Evolutionary conservation across 2,797 vertebrate genomes (phyloP).

Genomic region (Myotis myotis): DNA sequence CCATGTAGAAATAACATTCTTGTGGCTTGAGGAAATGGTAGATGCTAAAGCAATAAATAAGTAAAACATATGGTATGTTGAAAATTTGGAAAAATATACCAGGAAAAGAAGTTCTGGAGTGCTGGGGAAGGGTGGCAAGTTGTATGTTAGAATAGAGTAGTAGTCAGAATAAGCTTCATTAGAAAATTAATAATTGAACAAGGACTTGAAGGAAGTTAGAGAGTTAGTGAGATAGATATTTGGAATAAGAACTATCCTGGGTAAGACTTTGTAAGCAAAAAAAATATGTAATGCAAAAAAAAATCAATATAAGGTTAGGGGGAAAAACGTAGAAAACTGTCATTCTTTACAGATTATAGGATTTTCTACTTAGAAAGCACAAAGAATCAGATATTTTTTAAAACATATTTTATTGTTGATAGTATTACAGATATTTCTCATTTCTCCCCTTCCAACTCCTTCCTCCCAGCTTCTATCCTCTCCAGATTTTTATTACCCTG

Average conservation of each 20-base stretch:
- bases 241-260: neutral
- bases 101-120: neutral
- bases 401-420: too few species aligned
- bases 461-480: too few species aligned
- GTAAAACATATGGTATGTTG: neutral
- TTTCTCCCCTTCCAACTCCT: too few species aligned
- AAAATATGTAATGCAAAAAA: neutral
- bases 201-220: neutral
- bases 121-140: neutral
- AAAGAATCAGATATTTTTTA: neutral
- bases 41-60: neutral
- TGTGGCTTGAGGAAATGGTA: neutral
- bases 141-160: neutral
- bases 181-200: neutral
- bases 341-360: neutral
- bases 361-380: constrained; percentile 14
- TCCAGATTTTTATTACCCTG: too few species aligned
- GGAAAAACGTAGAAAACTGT: neutral
- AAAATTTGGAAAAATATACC: neutral
- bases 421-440: too few species aligned
- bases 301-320: neutral
- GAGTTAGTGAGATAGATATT: neutral
- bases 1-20: neutral
- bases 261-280: neutral
- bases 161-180: neutral